Evolutionary conservation across 2,113 vertebrate genomes (phyloP), one percentile per base, ranked within the genome.

Genomic region (Oceanites oceanicus): DNA sequence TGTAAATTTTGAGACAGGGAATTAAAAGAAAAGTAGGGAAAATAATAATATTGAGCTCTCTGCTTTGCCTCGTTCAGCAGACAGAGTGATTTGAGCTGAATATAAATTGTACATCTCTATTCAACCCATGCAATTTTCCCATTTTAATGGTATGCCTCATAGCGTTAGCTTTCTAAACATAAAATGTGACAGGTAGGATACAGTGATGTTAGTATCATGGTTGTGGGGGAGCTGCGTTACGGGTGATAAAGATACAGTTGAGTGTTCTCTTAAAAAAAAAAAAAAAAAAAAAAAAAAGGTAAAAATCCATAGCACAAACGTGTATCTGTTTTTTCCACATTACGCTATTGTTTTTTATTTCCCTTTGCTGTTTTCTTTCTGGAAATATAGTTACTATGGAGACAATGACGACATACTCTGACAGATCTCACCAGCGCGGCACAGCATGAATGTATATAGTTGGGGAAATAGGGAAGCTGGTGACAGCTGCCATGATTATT

Each of bases 301-400:
- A 50, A 53, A 85, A 67, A 88, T 76, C 75, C 38, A 17, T 42
- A 66, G 26, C 26, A 55, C 16, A 32, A 65, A 13, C 1, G 27
- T 44, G 12, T 73, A 49, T 87, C 68, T 94, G 47, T 67, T 90
- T 95, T 95, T 95, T 77, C 84, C 89, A 92, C 52, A 77, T 94
- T 71, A 86, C 0, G 4, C 61, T 68, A 14, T 76, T 86, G 67
- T 40, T 83, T 84, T 67, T 86, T 76, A 65, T 85, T 97, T 93
- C 53, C 58, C 67, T 92, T 68, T 42, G 62, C 56, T 91, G 53
- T 92, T 92, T 96, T 89, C 66, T 49, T 58, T 84, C 79, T 84
- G 86, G 84, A 88, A 91, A 52, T 81, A 47, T 1, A 81, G 94
- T 97, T 94, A 79, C 92, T 93, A 86, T 97, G 81, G 92, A 96